These are phyloP conservation scores for Brachionus sp. DNA, from an alignment of 1,140 invertebrate species.

Conservation along the genomic window DNA sequence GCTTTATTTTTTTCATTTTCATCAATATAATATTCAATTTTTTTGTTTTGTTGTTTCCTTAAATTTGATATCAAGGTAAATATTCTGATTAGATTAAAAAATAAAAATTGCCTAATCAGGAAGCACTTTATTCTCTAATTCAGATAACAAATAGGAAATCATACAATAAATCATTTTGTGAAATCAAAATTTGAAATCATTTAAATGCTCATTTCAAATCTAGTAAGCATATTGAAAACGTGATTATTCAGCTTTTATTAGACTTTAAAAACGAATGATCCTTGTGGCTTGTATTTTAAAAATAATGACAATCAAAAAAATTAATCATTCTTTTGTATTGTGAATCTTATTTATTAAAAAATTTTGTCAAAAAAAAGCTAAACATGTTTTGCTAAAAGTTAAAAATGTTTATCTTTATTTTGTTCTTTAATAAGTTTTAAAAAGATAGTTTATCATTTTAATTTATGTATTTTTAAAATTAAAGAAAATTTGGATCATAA, in stretches of 20 bases:
- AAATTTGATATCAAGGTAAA: constrained; percentile 8
- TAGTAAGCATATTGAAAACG: background rate
- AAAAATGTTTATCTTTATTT: too few relatives aligned
- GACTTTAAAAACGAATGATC: background rate
- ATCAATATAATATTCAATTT: constrained; percentile 45
- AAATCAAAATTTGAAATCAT: background rate
- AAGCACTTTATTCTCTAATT: background rate
- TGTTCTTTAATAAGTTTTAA: too few relatives aligned
- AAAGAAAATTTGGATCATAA: too few relatives aligned
- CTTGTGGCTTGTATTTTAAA: background rate
- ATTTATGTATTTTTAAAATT: too few relatives aligned
- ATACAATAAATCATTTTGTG: background rate
- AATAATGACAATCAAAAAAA: background rate
- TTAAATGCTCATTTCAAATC: background rate
- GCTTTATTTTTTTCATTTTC: constrained; percentile 27
- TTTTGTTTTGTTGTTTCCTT: constrained; percentile 35
- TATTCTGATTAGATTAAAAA: background rate
- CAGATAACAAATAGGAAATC: background rate
- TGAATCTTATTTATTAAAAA: too few relatives aligned
- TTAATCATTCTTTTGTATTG: background rate
- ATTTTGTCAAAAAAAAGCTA: too few relatives aligned
- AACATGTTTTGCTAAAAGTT: too few relatives aligned
- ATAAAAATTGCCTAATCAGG: background rate
- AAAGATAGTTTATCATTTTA: too few relatives aligned
- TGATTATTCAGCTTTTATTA: constrained; percentile 2